Conservation (phyloP, 2,888 invertebrate species). For the Nomada goodeniana region DNA sequence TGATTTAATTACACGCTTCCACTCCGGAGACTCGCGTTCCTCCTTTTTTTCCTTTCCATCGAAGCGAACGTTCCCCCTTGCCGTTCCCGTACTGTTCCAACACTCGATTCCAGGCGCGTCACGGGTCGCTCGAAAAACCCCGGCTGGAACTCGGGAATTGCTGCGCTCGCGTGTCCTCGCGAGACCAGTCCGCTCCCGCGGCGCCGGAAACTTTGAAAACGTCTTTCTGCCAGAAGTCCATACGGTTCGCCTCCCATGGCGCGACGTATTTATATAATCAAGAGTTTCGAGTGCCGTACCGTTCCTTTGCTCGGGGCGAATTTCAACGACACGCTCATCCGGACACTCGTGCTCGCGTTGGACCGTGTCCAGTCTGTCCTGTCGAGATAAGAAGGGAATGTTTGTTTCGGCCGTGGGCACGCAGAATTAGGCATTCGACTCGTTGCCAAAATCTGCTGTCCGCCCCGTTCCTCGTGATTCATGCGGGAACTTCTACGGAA, state of each 20-base stretch:
- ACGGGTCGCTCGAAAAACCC: slow-evolving; percentile 5
- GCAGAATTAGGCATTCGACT: slow-evolving; percentile 6
- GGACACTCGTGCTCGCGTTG: slow-evolving; percentile 16
- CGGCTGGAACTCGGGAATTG: slow-evolving; percentile 33
- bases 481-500: neutral
- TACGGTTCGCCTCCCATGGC: slow-evolving; percentile 21
- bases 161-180: slow-evolving; percentile 30
- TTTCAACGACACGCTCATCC: slow-evolving; percentile 15
- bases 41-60: neutral
- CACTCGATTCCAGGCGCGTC: slow-evolving; percentile 10
- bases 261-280: slow-evolving; percentile 44
- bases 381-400: slow-evolving; percentile 9
- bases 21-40: neutral
- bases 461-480: neutral
- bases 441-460: slow-evolving; percentile 25
- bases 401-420: neutral
- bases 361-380: slow-evolving; percentile 36
- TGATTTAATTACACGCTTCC: slow-evolving; percentile 46
- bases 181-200: slow-evolving; percentile 13
- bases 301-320: neutral
- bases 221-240: slow-evolving; percentile 22
- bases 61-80: neutral
- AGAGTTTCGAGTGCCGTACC: slow-evolving; percentile 14
- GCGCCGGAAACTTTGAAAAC: slow-evolving; percentile 34
- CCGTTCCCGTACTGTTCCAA: neutral